Conservation (phyloP, 2,113 vertebrate species). For the Piaya cayana region DNA sequence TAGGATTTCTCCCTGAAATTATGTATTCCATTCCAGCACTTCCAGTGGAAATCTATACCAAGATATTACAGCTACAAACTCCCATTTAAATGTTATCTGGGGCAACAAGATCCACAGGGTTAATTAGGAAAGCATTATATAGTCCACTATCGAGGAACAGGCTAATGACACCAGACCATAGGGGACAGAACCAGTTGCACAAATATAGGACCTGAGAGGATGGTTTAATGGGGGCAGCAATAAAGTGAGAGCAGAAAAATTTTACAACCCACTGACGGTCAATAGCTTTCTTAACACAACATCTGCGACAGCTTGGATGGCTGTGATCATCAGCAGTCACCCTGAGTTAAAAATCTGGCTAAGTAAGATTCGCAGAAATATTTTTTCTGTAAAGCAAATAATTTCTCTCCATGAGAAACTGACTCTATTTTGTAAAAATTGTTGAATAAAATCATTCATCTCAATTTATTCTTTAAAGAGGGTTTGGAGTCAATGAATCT, state of each 20-base stretch:
- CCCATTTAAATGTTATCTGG: constrained; percentile 57
- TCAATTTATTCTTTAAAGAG: neutral
- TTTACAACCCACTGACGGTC: constrained; percentile 55
- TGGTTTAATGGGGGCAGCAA: constrained; percentile 62
- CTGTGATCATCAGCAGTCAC: neutral
- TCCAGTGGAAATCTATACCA: constrained; percentile 32
- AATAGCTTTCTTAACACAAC: constrained; percentile 61
- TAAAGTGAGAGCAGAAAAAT: constrained; percentile 60
- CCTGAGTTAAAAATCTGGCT: neutral
- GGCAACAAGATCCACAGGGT: constrained; percentile 48
- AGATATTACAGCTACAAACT: constrained; percentile 25
- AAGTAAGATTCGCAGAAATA: neutral
- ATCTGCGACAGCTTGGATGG: constrained; percentile 49
- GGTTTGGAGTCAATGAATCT: neutral
- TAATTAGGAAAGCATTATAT: constrained; percentile 63
- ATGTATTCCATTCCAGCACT: neutral
- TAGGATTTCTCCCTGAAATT: constrained; percentile 27
- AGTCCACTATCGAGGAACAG: neutral
- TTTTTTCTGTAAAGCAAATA: neutral
- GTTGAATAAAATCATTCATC: neutral
- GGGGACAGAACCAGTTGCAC: constrained; percentile 49
- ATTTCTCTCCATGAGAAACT: neutral
- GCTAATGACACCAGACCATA: neutral
- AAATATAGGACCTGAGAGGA: constrained; percentile 65
- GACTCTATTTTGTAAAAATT: neutral